These are phyloP conservation scores for Iselma pallidipennis DNA, from an alignment of 2,888 invertebrate genomes.

Conservation along the genomic window DNA sequence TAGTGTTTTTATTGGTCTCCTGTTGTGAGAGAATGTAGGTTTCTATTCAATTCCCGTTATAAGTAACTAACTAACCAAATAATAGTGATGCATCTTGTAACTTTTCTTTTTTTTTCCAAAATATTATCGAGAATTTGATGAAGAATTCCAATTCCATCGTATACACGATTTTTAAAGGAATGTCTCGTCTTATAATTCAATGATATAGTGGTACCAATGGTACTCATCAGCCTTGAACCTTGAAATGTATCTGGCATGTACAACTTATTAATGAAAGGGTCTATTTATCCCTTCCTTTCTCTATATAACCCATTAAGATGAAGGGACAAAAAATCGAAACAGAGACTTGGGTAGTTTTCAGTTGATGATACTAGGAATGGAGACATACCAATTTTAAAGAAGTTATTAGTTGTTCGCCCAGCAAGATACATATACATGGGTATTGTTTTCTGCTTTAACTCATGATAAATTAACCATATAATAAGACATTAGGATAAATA, in stretches of 20 bases:
- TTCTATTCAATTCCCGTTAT: no score
- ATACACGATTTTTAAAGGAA: not conserved
- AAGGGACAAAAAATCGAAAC: no score
- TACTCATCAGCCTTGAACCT: conserved; percentile 16
- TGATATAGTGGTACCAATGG: not conserved
- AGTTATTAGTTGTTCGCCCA: not conserved
- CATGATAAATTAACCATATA: not conserved
- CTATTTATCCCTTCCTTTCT: not conserved
- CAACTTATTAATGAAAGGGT: conserved; percentile 18
- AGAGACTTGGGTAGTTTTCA: not conserved
- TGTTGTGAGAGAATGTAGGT: not conserved
- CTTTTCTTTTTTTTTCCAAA: not conserved
- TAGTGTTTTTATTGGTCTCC: not conserved
- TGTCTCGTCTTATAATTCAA: not conserved
- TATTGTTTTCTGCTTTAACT: not conserved
- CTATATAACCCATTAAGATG: no score
- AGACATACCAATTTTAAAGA: not conserved
- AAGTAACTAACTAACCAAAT: not conserved
- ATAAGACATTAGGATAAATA: not conserved
- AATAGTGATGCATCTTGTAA: no score
- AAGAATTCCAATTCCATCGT: not conserved
- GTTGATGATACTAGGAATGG: not conserved
- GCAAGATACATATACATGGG: not conserved
- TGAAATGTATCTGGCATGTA: not conserved
- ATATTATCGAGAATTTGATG: not conserved